Conservation (phyloP, 2,888 invertebrate genomes). For the Campoplex nolae region DNA sequence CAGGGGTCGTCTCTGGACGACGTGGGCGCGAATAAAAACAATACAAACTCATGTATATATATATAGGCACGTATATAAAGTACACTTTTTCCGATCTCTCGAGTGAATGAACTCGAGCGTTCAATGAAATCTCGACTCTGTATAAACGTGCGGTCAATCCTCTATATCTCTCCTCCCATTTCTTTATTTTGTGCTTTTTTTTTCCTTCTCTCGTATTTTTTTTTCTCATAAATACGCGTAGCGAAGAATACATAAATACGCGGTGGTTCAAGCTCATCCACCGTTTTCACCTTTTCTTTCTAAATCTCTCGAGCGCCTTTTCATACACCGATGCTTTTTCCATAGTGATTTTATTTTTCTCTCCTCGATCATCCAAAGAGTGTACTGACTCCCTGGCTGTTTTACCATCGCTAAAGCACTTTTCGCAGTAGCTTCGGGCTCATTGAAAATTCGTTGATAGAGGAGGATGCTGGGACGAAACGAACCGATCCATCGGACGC, state of each 20-base stretch:
- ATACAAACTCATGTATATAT: neutral
- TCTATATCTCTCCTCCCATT: neutral
- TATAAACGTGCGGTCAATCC: conserved; percentile 55
- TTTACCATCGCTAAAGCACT: conserved; percentile 19
- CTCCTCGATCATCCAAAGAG: neutral
- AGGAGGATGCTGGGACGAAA: neutral
- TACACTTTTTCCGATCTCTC: conserved; percentile 8
- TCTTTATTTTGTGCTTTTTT: neutral
- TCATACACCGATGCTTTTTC: conserved; percentile 11
- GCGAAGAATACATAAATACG: conserved; percentile 54
- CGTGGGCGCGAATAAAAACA: conserved; percentile 8
- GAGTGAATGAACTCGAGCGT: conserved; percentile 61
- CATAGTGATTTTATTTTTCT: conserved; percentile 10
- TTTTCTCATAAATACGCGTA: conserved; percentile 51
- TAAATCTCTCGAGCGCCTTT: conserved; percentile 16
- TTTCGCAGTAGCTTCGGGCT: conserved; percentile 5
- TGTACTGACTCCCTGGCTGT: neutral
- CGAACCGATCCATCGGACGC: neutral
- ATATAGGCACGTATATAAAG: neutral
- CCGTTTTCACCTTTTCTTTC: conserved; percentile 8
- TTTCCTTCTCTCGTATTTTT: neutral
- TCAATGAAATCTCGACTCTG: conserved; percentile 55
- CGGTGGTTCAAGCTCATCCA: neutral
- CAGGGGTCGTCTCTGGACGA: conserved; percentile 22
- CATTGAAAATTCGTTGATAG: neutral